These are phyloP conservation scores for Probosciger aterrimus DNA, from an alignment of 2,113 vertebrate species.

Conservation along the genomic window DNA sequence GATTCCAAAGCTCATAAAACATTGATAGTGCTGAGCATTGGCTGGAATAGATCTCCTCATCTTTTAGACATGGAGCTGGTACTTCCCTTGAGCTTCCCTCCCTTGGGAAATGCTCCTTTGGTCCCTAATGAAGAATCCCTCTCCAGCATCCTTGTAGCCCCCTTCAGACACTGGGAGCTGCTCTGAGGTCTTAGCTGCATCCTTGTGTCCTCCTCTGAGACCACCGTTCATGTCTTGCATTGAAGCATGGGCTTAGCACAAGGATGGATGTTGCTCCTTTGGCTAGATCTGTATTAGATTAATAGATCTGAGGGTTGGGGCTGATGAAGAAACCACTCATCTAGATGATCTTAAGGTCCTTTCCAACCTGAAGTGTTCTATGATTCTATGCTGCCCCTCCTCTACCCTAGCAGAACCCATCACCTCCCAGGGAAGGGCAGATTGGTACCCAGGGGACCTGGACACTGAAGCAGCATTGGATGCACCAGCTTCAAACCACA, in stretches of 20 bases:
- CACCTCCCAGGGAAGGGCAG: background rate
- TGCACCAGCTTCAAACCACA: background rate
- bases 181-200: background rate
- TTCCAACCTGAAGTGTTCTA: background rate
- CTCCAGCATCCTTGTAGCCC: background rate
- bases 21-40: constrained; percentile 12
- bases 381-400: background rate
- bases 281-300: background rate
- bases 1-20: constrained; percentile 62
- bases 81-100: constrained; percentile 10
- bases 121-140: background rate
- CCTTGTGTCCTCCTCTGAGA: rapidly evolving
- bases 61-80: background rate
- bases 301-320: background rate
- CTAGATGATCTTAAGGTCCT: background rate
- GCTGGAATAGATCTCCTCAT: constrained; percentile 23
- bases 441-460: rapidly evolving
- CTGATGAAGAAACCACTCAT: background rate
- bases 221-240: rapidly evolving
- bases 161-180: background rate
- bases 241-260: rapidly evolving
- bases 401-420: background rate
- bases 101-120: background rate
- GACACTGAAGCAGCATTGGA: background rate
- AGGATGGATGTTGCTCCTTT: background rate